phyloP scores from a whole-genome alignment of 2,113 vertebrate genomes.

The Tursiops truncatus region DNA sequence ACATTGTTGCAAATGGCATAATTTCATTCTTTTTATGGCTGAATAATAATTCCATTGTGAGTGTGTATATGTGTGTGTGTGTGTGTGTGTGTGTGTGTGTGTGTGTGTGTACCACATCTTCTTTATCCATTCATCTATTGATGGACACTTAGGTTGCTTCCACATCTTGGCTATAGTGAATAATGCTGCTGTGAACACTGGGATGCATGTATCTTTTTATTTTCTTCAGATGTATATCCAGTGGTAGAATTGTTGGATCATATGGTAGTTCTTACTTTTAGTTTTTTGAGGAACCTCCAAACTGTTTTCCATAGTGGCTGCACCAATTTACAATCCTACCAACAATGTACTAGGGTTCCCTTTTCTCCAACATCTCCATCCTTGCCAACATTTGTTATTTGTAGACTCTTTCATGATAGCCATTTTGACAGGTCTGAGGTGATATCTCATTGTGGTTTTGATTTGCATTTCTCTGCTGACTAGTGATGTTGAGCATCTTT shows the following conservation, averaged over 20 bases:
- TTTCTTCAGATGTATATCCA: neutral
- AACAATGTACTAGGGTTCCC: neutral
- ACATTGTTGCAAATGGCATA: neutral
- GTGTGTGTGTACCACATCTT: neutral
- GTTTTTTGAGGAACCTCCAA: neutral
- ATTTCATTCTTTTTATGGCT: neutral
- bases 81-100: neutral
- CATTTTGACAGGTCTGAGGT: neutral
- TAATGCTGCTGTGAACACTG: neutral
- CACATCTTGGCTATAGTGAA: neutral
- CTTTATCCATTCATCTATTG: no score
- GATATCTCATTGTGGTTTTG: neutral
- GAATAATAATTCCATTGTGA: neutral
- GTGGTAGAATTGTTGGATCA: neutral
- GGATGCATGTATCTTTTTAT: neutral
- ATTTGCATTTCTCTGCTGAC: neutral
- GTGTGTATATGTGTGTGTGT: neutral
- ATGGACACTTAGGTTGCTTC: neutral
- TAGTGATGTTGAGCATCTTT: neutral
- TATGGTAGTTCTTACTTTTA: neutral
- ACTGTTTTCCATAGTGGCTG: neutral
- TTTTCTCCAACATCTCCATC: neutral
- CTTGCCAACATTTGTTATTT: neutral
- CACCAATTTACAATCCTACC: neutral
- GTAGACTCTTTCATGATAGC: neutral